Percentiles rank a stretch among this genome's conserved stretches.
phyloP scores from a whole-genome alignment of 37 sponge, comb jelly and placozoan genomes.

The Spongilla lacustris region DNA sequence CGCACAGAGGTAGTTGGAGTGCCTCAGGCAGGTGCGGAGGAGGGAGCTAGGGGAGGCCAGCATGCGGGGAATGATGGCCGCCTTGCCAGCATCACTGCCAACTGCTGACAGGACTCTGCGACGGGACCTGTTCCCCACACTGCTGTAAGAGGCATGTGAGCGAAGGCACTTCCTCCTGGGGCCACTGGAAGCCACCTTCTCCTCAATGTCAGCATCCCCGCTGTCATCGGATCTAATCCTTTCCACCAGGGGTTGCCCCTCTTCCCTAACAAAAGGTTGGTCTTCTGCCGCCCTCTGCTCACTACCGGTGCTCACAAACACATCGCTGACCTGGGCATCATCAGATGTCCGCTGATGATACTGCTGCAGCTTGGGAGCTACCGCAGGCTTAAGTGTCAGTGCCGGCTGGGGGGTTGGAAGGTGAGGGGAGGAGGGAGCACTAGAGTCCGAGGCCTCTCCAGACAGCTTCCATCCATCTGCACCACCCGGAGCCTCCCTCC shows the following conservation, averaged over 20 bases:
- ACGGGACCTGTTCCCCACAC: conserved; percentile 3
- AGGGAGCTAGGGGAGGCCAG: conserved; percentile 86
- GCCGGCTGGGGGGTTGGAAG: neutral
- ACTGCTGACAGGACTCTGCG: neutral
- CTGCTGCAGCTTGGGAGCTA: neutral
- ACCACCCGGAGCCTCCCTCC: too few species aligned
- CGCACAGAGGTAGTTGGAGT: conserved; percentile 75
- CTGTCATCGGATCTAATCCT: conserved; percentile 31
- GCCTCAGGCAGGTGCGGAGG: conserved; percentile 75
- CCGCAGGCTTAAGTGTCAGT: neutral
- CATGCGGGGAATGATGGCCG: conserved; percentile 71
- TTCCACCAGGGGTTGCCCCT: neutral
- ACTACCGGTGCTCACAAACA: neutral
- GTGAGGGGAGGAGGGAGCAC: conserved; percentile 1
- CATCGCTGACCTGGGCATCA: too few species aligned
- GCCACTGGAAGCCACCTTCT: conserved; percentile 2
- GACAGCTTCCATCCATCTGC: neutral
- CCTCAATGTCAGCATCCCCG: conserved; percentile 81
- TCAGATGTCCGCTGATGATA: neutral
- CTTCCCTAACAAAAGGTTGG: neutral
- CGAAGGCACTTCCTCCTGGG: conserved; percentile 23
- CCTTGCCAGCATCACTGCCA: neutral
- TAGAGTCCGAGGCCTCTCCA: neutral
- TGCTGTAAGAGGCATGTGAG: conserved; percentile 25
- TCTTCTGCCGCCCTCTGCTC: neutral